Evolutionary conservation across 2,888 invertebrate species (phyloP).

Genomic region (Stramonita haemastoma): DNA sequence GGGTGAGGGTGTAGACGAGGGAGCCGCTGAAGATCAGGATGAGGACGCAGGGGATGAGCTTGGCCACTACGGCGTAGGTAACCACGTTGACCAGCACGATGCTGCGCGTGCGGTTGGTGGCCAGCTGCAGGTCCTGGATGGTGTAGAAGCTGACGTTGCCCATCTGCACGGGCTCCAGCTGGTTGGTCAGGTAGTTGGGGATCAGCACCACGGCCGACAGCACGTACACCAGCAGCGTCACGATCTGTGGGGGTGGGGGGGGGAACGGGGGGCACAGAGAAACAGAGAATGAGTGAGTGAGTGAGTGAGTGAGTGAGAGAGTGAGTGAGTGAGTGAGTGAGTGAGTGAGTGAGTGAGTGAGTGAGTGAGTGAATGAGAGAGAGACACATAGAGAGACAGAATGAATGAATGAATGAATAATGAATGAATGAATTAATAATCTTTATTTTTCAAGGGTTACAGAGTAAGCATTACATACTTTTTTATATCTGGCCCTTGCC

Average conservation of each 20-base stretch:
- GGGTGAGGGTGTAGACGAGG: constrained; percentile 70
- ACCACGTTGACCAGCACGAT: constrained; percentile 64
- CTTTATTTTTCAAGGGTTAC: too few species aligned
- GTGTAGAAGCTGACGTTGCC: constrained; percentile 58
- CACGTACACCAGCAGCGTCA: constrained; percentile 85
- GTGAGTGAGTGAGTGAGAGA: not conserved
- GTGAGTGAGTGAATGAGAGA: not conserved
- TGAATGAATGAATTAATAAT: too few species aligned
- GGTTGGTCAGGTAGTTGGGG: constrained; percentile 89
- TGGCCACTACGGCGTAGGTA: constrained; percentile 85
- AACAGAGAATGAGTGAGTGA: not conserved
- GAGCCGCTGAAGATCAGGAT: constrained; percentile 83
- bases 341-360: not conserved
- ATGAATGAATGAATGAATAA: too few species aligned
- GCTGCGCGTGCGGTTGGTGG: constrained; percentile 59
- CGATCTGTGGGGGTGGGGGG: constrained; percentile 18
- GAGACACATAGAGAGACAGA: too few species aligned
- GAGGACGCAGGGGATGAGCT: constrained; percentile 91
- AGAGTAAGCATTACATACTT: too few species aligned
- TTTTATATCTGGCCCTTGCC: too few species aligned
- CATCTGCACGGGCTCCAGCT: constrained; percentile 79
- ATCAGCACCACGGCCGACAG: constrained; percentile 89
- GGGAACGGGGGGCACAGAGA: not conserved
- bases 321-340: not conserved
- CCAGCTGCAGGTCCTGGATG: constrained; percentile 59